These are phyloP conservation scores for Coregonus ussuriensis DNA, from an alignment of 2,797 vertebrate species.

Conservation along the genomic window DNA sequence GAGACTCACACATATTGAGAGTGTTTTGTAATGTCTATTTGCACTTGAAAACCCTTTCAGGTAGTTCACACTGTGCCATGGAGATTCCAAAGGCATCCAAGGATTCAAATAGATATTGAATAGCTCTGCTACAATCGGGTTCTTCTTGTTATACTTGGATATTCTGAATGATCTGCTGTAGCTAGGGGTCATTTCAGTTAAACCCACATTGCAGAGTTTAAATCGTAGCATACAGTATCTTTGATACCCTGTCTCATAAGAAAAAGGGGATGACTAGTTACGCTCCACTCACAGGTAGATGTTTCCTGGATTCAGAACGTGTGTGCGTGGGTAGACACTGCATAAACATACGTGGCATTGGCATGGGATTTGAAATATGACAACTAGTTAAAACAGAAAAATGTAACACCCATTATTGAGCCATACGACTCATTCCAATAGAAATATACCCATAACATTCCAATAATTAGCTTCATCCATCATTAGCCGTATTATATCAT, in stretches of 20 bases:
- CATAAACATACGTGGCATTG: no score
- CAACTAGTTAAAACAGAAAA: no score
- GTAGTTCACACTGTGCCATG: conserved; percentile 3
- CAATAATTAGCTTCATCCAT: conserved; percentile 18
- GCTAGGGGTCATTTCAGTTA: background rate
- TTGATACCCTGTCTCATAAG: background rate
- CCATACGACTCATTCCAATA: background rate
- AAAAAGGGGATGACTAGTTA: background rate
- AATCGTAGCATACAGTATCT: background rate
- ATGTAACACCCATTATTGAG: background rate
- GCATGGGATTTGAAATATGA: no score
- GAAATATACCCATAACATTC: conserved; percentile 28
- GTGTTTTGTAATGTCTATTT: conserved; percentile 20
- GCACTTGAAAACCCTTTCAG: conserved; percentile 23
- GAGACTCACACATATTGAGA: conserved; percentile 1
- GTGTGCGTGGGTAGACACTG: no score
- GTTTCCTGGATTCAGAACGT: no score
- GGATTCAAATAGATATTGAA: conserved; percentile 2
- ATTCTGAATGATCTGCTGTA: background rate
- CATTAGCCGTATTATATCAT: conserved; percentile 28
- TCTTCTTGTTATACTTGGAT: background rate
- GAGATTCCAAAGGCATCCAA: conserved; percentile 10
- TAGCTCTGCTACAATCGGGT: background rate
- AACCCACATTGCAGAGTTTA: background rate
- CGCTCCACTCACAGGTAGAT: no score